phyloP scores from a whole-genome alignment of 2,888 invertebrate species.

The Tanytarsus gracilentus region DNA sequence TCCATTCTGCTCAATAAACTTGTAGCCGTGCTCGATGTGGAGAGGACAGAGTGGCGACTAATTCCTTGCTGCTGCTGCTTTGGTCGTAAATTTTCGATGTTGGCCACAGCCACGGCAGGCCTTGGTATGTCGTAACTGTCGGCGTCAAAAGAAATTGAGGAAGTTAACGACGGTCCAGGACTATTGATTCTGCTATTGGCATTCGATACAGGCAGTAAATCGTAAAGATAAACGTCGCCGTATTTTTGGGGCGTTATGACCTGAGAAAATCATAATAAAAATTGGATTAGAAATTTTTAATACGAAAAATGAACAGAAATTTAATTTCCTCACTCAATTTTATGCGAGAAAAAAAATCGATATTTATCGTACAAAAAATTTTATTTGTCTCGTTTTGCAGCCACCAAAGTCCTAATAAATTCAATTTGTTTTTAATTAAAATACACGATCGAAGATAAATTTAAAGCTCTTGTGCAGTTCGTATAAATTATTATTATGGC shows the following conservation, averaged over 20 bases:
- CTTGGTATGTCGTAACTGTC: conserved; percentile 52
- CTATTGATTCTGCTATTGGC: conserved; percentile 29
- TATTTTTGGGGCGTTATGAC: conserved; percentile 61
- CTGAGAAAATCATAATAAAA: conserved; percentile 41
- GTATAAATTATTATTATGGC: conserved; percentile 6
- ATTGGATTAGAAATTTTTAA: conserved; percentile 10
- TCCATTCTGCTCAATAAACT: conserved; percentile 31
- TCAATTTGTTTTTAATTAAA: conserved; percentile 8
- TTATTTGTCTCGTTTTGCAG: conserved; percentile 3
- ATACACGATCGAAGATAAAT: neutral
- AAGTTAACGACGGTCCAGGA: conserved; percentile 35
- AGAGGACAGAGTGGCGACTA: conserved; percentile 17
- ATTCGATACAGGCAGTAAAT: conserved; percentile 45
- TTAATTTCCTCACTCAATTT: neutral
- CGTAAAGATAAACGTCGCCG: conserved; percentile 65
- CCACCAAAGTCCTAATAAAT: neutral
- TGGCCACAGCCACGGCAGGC: conserved; percentile 43
- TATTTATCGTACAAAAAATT: conserved; percentile 11
- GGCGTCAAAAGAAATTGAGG: conserved; percentile 34
- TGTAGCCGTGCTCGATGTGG: conserved; percentile 5
- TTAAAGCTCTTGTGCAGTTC: neutral
- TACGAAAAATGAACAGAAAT: neutral
- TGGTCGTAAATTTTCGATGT: neutral
- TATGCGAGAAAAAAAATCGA: neutral
- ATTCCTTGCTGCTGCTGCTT: conserved; percentile 3